Conservation (phyloP, 2,888 invertebrate genomes). For the Dascillus cervinus region DNA sequence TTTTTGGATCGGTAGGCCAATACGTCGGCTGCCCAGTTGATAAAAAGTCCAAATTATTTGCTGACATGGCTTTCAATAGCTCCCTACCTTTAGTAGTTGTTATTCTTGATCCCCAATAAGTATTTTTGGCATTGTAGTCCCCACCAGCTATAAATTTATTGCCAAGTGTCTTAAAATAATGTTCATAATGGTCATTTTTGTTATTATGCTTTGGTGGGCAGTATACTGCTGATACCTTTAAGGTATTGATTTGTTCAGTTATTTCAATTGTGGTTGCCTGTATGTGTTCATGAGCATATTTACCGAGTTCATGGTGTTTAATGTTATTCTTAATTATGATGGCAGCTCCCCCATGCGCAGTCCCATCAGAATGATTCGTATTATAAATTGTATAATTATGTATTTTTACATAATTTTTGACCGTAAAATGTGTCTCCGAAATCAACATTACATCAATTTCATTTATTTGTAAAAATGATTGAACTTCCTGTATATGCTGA, state of each 20-base stretch:
- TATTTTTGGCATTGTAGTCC: conserved; percentile 11
- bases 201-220: conserved; percentile 15
- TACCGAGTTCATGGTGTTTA: conserved; percentile 13
- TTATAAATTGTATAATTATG: conserved; percentile 3
- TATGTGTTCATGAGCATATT: conserved; percentile 10
- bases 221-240: conserved; percentile 15
- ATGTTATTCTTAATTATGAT: conserved; percentile 14
- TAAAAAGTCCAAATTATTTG: conserved; percentile 7
- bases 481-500: conserved; percentile 10
- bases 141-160: conserved; percentile 14
- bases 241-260: conserved; percentile 7
- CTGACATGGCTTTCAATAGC: conserved; percentile 3
- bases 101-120: conserved; percentile 12
- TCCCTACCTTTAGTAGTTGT: conserved; percentile 2
- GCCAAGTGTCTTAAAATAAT: conserved; percentile 14
- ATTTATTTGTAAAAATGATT: conserved; percentile 2
- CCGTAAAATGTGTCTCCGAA: conserved; percentile 6
- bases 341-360: conserved; percentile 14
- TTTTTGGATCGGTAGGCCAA: conserved; percentile 16
- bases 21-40: conserved; percentile 18
- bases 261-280: conserved; percentile 17
- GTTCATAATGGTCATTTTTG: conserved; percentile 13
- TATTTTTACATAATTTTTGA: conserved; percentile 6
- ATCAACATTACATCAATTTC: conserved; percentile 7
- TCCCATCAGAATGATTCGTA: conserved; percentile 9